Percentiles rank a stretch among this genome's conserved stretches.
These are phyloP conservation scores for Microdon myrmicae DNA, from an alignment of 2,888 invertebrate genomes.

Conservation along the genomic window DNA sequence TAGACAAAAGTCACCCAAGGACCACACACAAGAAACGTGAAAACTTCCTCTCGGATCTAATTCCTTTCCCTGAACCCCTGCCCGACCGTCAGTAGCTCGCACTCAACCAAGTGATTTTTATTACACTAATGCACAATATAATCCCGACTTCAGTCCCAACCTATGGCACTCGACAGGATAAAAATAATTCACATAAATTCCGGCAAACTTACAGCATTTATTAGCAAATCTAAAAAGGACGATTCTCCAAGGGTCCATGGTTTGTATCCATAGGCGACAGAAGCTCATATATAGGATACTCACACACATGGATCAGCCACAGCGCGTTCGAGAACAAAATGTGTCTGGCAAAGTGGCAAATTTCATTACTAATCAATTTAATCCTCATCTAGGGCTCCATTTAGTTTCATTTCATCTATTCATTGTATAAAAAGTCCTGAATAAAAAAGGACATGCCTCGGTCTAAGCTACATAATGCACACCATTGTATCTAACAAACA, in stretches of 20 bases:
- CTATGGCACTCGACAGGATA: constrained; percentile 29
- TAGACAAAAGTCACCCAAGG: constrained; percentile 2
- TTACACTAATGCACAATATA: constrained; percentile 52
- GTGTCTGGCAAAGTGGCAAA: constrained; percentile 53
- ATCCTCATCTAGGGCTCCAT: constrained; percentile 55
- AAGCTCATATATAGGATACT: constrained; percentile 15
- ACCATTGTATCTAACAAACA: constrained; percentile 38
- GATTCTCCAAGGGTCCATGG: constrained; percentile 36
- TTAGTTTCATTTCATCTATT: constrained; percentile 52
- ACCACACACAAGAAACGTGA: not conserved
- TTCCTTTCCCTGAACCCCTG: too few relatives aligned
- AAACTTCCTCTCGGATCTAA: too few relatives aligned
- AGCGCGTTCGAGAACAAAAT: constrained; percentile 15
- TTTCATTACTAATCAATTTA: constrained; percentile 57
- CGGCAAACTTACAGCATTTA: constrained; percentile 52
- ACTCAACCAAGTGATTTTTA: constrained; percentile 48
- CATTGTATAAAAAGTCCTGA: constrained; percentile 17
- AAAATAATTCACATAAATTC: constrained; percentile 52
- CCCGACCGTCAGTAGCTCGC: constrained; percentile 43
- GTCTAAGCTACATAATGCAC: constrained; percentile 32
- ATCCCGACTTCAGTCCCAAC: constrained; percentile 16
- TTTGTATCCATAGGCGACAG: too few relatives aligned
- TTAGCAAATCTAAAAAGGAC: constrained; percentile 52
- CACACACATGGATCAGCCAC: constrained; percentile 35
- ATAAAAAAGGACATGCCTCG: constrained; percentile 16